A percentile compares a stretch with the other conserved stretches of the same genome.
Conservation (phyloP, 2,797 vertebrate genomes). For the Gobionotothen gibberifrons region DNA sequence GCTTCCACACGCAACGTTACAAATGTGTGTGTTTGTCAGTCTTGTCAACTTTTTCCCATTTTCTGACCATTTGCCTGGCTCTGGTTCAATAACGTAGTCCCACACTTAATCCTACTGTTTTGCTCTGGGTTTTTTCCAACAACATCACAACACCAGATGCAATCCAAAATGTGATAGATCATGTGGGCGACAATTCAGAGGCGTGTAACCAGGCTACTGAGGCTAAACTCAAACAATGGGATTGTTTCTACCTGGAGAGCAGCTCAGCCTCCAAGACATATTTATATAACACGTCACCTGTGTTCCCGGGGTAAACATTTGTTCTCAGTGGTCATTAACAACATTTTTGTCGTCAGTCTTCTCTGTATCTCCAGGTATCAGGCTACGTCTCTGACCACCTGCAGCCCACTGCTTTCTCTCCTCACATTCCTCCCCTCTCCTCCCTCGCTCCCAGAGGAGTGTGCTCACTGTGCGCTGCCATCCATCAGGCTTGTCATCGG, state of each 20-base stretch:
- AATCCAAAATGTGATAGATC: too few species aligned
- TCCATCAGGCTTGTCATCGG: conserved; percentile 84
- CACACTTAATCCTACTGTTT: neutral
- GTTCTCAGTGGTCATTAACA: conserved; percentile 36
- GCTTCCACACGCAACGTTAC: neutral
- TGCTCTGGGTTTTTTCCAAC: neutral
- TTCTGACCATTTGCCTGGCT: neutral
- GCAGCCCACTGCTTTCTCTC: conserved; percentile 53
- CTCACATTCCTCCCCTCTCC: conserved; percentile 35
- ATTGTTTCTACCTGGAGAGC: conserved; percentile 7
- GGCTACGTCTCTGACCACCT: conserved; percentile 58
- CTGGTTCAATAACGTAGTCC: neutral
- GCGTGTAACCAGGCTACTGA: neutral
- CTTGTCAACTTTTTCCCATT: neutral
- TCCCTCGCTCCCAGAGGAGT: conserved; percentile 64
- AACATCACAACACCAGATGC: neutral
- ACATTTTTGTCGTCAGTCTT: neutral
- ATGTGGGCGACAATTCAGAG: neutral
- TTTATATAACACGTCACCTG: neutral
- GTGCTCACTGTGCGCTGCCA: conserved; percentile 68
- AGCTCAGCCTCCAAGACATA: conserved; percentile 17
- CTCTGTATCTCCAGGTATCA: conserved; percentile 25
- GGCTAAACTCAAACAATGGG: neutral
- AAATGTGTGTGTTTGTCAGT: neutral
- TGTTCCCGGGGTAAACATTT: conserved; percentile 14